Evolutionary conservation across 1,140 invertebrate species (phyloP), one percentile per base, ranked within the genome.

Genomic region (Drosophila ambigua): DNA sequence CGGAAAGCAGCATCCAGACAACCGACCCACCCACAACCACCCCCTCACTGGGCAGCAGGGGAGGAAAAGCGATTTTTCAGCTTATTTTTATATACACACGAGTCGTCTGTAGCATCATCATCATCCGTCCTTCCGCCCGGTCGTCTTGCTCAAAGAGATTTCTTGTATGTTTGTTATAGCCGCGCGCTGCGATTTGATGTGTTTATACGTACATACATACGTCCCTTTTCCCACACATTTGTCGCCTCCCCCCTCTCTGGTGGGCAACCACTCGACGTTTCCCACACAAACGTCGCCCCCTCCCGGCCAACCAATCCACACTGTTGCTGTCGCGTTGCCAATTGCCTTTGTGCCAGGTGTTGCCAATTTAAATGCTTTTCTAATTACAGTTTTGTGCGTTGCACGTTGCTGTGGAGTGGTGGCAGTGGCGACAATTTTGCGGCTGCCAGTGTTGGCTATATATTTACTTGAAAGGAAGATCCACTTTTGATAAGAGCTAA

Each of bases 61-160:
- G 82, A 72, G 77, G 82, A 88, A 85, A 85, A 85, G 77, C 82
- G 82, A 85, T 87, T 87, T 87, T 85, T 88, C 71, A 88, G 72
- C 79, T 82, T 88, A 87, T 87, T 88, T 87, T 76, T 79, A 78
- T 63, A 88, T 71, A 72, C 50, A 63, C 57, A 53, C 57, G 35
- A 39, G 35, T 39, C 35, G 67, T 48, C 50, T 49, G 75, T 62
- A 59, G 49, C 72, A 59, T 69, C 60, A 44, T 73, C 50, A 59
- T 51, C 59, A 46, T 44, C 44, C 43, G 24, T 50, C 45, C 44
- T 50, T 52, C 45, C 48, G 35, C 8, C 49, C 5, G 53, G 16
- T 39, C 54, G n/a, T 53, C 45, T 61, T 16, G 49, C 62, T 84
- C 81, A 85, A 85, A 87, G 63, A 87, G 78, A 82, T 82, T 63